A percentile compares a stretch with the other conserved stretches of the same genome.
phyloP scores from a whole-genome alignment of 2,113 vertebrate genomes.

The Nyctibius bracteatus region DNA sequence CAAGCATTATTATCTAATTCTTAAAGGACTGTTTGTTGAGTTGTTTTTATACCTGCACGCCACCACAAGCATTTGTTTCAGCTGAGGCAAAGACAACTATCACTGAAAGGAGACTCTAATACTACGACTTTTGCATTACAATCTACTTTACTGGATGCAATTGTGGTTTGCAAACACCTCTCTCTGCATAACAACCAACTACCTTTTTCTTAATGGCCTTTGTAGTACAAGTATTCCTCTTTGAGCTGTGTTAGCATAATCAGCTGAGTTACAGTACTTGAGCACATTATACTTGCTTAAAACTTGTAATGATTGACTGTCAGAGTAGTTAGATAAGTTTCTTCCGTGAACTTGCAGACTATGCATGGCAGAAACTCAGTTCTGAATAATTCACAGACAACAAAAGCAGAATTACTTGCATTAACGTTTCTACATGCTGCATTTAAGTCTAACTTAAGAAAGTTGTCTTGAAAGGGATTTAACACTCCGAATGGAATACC shows the following conservation, averaged over 20 bases:
- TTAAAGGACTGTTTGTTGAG: not conserved
- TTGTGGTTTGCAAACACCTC: not conserved
- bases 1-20: not conserved
- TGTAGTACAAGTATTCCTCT: not conserved
- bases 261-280: not conserved
- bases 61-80: not conserved
- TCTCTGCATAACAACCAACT: not conserved
- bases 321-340: not conserved
- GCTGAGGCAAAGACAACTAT: not conserved
- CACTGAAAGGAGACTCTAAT: not conserved
- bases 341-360: not conserved
- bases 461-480: not conserved
- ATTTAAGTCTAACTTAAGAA: not conserved
- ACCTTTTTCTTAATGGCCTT: not conserved
- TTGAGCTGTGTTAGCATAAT: not conserved
- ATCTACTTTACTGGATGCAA: not conserved
- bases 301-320: not conserved
- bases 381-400: not conserved
- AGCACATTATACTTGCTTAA: not conserved
- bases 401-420: not conserved
- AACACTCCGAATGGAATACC: not conserved
- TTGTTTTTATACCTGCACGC: not conserved
- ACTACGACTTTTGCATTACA: not conserved
- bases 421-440: not conserved
- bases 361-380: not conserved